Base-by-base conservation (phyloP, 2,888 invertebrate genomes). In the Drosophila siamana region DNA sequence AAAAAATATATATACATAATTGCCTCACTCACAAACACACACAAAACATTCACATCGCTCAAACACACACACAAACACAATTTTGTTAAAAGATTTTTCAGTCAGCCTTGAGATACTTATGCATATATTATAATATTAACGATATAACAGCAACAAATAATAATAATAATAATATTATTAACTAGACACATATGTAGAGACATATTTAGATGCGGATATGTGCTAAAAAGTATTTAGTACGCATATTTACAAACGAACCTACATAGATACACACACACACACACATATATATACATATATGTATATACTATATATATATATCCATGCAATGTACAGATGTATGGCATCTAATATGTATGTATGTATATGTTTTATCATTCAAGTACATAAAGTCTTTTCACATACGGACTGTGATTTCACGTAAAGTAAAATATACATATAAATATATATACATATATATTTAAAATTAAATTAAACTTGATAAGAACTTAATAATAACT, bases 401-500 rank as follows among this genome's bases (percentile, higher is more conserved):
- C 92, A 92, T 92, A 91, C 91, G 91, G 92, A 92, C 92, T 92
- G 92, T 92, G 92, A 92, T 92, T 92, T 90, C 89, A 87, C 87
- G 82, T 91, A 90, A 91, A 88, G 86, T 86, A 85, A 80, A 80
- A 79, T 77, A 84, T 68, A 76, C 62, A 78, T 78, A 70, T 65
- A 75, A 13, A 55, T 59, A 70, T 54, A 56, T 51, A 56, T 65
- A 60, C 44, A 69, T 66, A 74, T 68, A 65, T 62, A 46, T 15
- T 43, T 59, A 71, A 51, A 46, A 62, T 38, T 46, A 55, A 69
- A 52, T 56, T 48, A 51, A 62, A 64, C 36, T 56, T 59, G 36
- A 36, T 33, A 68, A 57, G 19, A 48, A 71, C 33, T 56, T 61
- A 40, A 36, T 33, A 68, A 57, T 24, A 48, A 71, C 46, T 6